Evolutionary conservation across 2,113 vertebrate species (phyloP), one percentile per base, ranked within the genome.

Genomic region (Carassius auratus): DNA sequence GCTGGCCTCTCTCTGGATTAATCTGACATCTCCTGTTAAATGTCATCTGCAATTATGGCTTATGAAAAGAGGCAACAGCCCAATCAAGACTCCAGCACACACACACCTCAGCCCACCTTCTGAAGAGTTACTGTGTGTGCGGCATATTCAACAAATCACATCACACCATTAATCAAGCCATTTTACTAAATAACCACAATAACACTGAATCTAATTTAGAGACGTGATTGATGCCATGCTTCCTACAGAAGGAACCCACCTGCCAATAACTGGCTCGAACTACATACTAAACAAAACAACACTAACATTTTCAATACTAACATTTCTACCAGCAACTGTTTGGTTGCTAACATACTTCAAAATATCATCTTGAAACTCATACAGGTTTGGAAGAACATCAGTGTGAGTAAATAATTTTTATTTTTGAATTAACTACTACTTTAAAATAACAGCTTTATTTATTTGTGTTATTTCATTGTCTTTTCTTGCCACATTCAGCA

Each of bases 1-100:
- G 89, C 45, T 17, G 19, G 69, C 59, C 88, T 89, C 89, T 88
- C 73, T 26, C 77, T 76, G 83, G 87, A 90, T 89, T 91, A 89
- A 91, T 92, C 85, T 91, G 86, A 91, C 91, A 89, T 90, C 88
- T 90, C 90, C 89, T 90, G 87, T 85, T 90, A 90, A 92, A 93
- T 93, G 92, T 87, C 92, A 91, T 62, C 84, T 48, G 90, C 86
- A 92, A 91, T 92, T 91, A 93, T 80, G 61, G 82, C 85, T 91
- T 86, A 91, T 88, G 84, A 91, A 91, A 80, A 55, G 78, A 81
- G 36, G 85, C 86, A 68, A 86, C 77, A 84, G 84, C 84, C 82
- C 86, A 91, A 91, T 91, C 89, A 91, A 86, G 91, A 73, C 59
- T 57, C 50, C 36, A 26, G 77, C 0, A 2, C 77, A 3, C 55